These are phyloP conservation scores for Piprites chloris DNA, from an alignment of 2,113 vertebrate genomes.

Conservation along the genomic window DNA sequence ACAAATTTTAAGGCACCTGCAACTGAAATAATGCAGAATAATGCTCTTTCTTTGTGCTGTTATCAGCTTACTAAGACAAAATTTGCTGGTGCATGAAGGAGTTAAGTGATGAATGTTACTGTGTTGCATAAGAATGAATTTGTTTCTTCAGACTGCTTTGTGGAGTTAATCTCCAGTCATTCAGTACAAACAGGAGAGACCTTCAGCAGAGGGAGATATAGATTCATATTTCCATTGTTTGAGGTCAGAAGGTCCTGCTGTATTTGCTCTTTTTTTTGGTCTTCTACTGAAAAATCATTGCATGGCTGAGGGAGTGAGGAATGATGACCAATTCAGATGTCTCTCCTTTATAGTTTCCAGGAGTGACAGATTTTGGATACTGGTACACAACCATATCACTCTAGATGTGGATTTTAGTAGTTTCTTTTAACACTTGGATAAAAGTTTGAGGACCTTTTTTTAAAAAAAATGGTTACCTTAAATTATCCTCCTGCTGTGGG, in stretches of 20 bases:
- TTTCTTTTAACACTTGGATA: background rate
- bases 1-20: background rate
- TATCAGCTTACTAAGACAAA: background rate
- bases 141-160: background rate
- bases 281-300: background rate
- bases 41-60: background rate
- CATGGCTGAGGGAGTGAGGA: rapidly evolving
- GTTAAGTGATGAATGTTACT: background rate
- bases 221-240: background rate
- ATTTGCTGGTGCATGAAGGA: background rate
- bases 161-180: background rate
- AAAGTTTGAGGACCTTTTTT: background rate
- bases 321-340: background rate
- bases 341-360: background rate
- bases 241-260: background rate
- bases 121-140: background rate
- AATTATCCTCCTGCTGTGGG: background rate
- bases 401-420: background rate
- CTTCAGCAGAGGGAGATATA: background rate
- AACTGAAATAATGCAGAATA: background rate
- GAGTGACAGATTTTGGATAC: background rate
- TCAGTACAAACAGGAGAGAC: background rate
- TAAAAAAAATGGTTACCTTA: background rate
- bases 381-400: background rate
- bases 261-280: background rate